Evolutionary conservation across 2,797 vertebrate genomes (phyloP).

Genomic region (Spheniscus humboldti): DNA sequence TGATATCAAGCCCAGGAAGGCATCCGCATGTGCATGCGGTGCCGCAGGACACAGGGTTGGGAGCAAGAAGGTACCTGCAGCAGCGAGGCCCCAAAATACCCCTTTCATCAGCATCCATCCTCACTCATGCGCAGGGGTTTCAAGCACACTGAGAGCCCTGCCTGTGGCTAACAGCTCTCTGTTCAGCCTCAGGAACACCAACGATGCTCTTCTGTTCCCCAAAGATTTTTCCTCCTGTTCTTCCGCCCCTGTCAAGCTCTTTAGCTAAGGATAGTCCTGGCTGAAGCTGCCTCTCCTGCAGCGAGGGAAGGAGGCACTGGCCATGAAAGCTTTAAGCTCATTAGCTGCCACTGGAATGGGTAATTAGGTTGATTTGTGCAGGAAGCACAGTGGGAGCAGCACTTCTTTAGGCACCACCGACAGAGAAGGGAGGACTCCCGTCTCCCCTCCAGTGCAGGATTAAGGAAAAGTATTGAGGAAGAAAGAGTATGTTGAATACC

Average conservation of each 20-base stretch:
- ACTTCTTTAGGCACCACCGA: background rate
- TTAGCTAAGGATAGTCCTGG: background rate
- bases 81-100: background rate
- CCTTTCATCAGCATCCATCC: background rate
- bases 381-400: background rate
- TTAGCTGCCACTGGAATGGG: background rate
- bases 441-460: background rate
- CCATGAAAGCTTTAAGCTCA: slow-evolving; percentile 27
- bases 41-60: background rate
- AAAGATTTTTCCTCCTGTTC: background rate
- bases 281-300: background rate
- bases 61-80: background rate
- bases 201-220: fast-evolving
- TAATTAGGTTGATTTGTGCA: background rate
- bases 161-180: background rate
- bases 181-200: background rate
- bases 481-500: background rate
- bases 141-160: fast-evolving
- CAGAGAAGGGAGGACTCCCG: background rate
- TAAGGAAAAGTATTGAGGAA: background rate
- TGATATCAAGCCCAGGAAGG: background rate
- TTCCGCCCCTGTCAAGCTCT: background rate
- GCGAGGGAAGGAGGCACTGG: background rate
- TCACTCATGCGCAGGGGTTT: fast-evolving
- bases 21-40: fast-evolving